Conservation (phyloP, 2,888 invertebrate genomes). For the Platycheirus rosarum region DNA sequence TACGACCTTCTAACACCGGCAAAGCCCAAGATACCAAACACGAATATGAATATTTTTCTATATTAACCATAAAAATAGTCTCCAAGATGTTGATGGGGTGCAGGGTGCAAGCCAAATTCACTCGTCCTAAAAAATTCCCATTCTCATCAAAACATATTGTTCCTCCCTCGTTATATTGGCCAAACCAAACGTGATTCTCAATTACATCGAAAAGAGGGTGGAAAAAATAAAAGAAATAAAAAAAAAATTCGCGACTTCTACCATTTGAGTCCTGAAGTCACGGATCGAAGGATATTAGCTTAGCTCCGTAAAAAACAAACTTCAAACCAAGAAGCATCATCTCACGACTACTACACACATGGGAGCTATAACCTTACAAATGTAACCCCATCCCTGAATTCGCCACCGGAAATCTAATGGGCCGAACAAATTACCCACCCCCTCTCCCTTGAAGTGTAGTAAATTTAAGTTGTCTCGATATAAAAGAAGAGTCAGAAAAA, state of each 20-base stretch:
- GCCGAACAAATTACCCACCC: slow-evolving; percentile 70
- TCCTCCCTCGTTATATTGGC: slow-evolving; percentile 31
- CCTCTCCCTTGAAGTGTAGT: slow-evolving; percentile 45
- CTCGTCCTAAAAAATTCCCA: slow-evolving; percentile 19
- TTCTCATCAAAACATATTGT: slow-evolving; percentile 61
- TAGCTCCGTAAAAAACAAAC: slow-evolving; percentile 66
- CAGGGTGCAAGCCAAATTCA: slow-evolving; percentile 19
- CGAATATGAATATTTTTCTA: slow-evolving; percentile 57
- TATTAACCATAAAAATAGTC: slow-evolving; percentile 8
- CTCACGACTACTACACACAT: slow-evolving; percentile 80
- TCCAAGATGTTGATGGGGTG: not conserved
- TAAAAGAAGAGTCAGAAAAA: slow-evolving; percentile 45
- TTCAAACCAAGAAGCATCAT: slow-evolving; percentile 54
- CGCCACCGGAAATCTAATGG: slow-evolving; percentile 68
- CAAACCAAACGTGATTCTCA: slow-evolving; percentile 66
- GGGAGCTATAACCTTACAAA: slow-evolving; percentile 82
- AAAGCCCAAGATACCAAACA: not conserved
- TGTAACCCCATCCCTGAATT: slow-evolving; percentile 60
- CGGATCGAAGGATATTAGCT: slow-evolving; percentile 70
- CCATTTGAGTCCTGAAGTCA: slow-evolving; percentile 48
- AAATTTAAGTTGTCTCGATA: slow-evolving; percentile 62
- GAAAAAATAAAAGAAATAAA: slow-evolving; percentile 24
- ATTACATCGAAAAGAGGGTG: slow-evolving; percentile 55
- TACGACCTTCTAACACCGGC: not conserved
- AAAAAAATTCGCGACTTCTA: slow-evolving; percentile 66